Evolutionary conservation across 2,113 vertebrate species (phyloP), one percentile per base, ranked within the genome.

Genomic region (Petromus typicus): DNA sequence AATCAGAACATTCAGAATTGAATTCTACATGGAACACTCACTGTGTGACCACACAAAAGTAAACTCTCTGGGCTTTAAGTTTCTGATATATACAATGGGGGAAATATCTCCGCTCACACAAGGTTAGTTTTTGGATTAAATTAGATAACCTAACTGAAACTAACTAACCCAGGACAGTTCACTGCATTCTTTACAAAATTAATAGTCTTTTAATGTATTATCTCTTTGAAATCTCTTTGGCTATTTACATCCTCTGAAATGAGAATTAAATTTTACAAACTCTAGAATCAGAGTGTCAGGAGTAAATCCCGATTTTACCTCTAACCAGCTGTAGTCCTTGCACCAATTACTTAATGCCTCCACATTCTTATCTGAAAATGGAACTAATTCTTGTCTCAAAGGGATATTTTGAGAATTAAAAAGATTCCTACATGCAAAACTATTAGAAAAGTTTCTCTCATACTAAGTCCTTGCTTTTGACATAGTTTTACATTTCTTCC

Each of bases 341-440:
- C 17, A 84, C 34, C 34, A 79, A 59, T 57, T 37, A 75, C 7
- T 51, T 87, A 63, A 32, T 25, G 51, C 43, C 43, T 94, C 6
- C 17, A 45, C 48, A 75, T 75, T 94, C 25, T 80, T 80, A 57
- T 40, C 20, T 76, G n/a, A 85, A 94, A 93, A 90, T 32, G 10
- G 51, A 86, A 10, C 45, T 40, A 45, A 23, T 86, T 40, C 2
- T 11, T 59, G 54, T 14, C 34, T 78, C 13, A 91, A 59, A 86
- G 4, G 23, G 7, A 59, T 64, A 1, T 40, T 92, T 20, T 37
- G 27, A 63, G 32, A 30, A 54, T 78, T 43, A 61, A 87, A 92
- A 3, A 71, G 25, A 84, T 34, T 7, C 45, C 40, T 51, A 45
- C 7, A 54, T 18, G 59, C 63, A 48, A 89, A 83, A 12, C 56